Percentiles rank a stretch among this genome's conserved stretches.
Evolutionary conservation across 2,113 vertebrate species (phyloP).

Genomic region (Embiotoca jacksoni): DNA sequence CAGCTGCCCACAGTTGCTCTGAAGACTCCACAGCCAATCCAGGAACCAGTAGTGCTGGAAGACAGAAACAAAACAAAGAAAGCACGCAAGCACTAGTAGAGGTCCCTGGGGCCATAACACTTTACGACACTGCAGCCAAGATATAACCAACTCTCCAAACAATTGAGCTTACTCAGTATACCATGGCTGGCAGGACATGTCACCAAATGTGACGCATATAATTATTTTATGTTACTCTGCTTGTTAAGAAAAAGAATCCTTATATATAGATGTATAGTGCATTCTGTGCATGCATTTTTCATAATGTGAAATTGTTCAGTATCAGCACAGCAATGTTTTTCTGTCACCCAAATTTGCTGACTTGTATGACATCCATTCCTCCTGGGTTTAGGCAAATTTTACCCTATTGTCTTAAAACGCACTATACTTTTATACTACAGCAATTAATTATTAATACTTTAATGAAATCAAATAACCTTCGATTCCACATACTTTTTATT

Average conservation of each 20-base stretch:
- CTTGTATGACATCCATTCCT: not conserved
- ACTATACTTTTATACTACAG: not conserved
- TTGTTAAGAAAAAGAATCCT: not conserved
- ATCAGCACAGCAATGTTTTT: constrained; percentile 5
- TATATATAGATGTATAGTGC: not conserved
- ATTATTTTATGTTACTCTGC: not conserved
- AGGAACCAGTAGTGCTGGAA: too few relatives aligned
- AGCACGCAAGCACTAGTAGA: too few relatives aligned
- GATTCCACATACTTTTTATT: not conserved
- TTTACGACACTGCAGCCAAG: not conserved
- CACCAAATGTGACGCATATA: too few relatives aligned
- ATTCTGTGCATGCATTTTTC: not conserved
- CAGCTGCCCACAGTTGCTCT: too few relatives aligned
- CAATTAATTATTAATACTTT: not conserved
- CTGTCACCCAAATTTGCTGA: not conserved
- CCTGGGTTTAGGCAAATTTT: not conserved
- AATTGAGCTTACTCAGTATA: not conserved
- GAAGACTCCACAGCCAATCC: too few relatives aligned
- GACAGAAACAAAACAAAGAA: too few relatives aligned
- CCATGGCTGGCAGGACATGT: not conserved
- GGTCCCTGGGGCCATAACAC: too few relatives aligned
- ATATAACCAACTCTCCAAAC: constrained; percentile 7
- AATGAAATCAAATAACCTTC: not conserved
- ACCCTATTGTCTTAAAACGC: not conserved
- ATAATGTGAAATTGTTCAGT: not conserved